Evolutionary conservation across 2,113 vertebrate species (phyloP).

Genomic region (Thamnophis sirtalis): DNA sequence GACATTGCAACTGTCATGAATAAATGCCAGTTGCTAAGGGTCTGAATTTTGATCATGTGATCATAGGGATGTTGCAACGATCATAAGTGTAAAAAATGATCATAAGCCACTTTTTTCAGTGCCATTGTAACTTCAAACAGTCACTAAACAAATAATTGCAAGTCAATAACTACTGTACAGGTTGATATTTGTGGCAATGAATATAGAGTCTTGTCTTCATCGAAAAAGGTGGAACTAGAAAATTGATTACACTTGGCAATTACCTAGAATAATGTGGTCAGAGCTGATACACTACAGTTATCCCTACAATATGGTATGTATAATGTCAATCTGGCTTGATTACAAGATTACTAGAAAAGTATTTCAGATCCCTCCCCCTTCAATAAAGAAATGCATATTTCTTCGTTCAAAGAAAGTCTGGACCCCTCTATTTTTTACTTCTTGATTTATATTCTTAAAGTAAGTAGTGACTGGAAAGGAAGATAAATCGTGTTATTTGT

Average conservation of each 20-base stretch:
- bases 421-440: not conserved
- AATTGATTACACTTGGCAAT: not conserved
- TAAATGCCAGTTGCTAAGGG: not conserved
- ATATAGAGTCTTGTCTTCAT: not conserved
- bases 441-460: not conserved
- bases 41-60: not conserved
- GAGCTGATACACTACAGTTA: not conserved
- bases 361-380: not conserved
- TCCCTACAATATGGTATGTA: not conserved
- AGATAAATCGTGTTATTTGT: not conserved
- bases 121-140: not conserved
- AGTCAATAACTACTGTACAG: not conserved
- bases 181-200: not conserved
- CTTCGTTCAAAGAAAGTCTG: not conserved
- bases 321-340: not conserved
- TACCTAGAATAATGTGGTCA: not conserved
- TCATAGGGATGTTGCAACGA: not conserved
- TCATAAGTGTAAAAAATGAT: not conserved
- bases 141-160: not conserved
- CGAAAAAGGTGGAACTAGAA: not conserved
- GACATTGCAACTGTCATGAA: not conserved
- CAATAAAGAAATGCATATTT: not conserved
- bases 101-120: not conserved
- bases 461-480: slow-evolving; percentile 6
- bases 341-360: not conserved